Evolutionary conservation across 2,888 invertebrate species (phyloP).

Genomic region (Scrobipalpa costella): DNA sequence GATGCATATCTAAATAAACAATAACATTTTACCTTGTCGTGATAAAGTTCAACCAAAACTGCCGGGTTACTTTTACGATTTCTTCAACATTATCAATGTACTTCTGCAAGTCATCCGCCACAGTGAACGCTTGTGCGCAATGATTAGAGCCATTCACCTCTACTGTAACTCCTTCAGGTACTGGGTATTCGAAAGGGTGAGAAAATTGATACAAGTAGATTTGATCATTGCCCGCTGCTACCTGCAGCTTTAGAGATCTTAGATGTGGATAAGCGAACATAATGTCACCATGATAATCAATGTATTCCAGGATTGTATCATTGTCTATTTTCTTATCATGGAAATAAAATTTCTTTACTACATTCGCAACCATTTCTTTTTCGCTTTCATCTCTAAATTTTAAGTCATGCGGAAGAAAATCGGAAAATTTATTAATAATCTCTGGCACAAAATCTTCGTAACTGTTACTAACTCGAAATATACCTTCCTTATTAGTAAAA

Average conservation of each 20-base stretch:
- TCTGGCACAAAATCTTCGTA: constrained; percentile 22
- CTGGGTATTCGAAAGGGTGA: constrained; percentile 30
- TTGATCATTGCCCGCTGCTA: constrained; percentile 38
- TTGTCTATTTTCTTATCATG: constrained; percentile 42
- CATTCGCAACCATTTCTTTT: constrained; percentile 43
- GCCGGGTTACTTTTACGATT: background rate
- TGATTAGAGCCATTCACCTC: constrained; percentile 28
- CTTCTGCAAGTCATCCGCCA: background rate
- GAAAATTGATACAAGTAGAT: constrained; percentile 40
- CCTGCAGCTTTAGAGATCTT: constrained; percentile 35
- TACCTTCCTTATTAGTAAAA: constrained; percentile 55
- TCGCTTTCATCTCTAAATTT: constrained; percentile 46
- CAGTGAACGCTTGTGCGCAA: constrained; percentile 23
- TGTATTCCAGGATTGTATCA: constrained; percentile 42
- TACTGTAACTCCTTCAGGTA: constrained; percentile 34
- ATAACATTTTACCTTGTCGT: constrained; percentile 12
- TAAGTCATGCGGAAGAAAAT: constrained; percentile 54
- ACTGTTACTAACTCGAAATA: constrained; percentile 31
- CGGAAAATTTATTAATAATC: constrained; percentile 56
- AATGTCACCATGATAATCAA: constrained; percentile 61
- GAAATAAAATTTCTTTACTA: constrained; percentile 52
- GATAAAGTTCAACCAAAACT: constrained; percentile 3
- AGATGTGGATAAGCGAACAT: constrained; percentile 37
- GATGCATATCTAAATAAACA: background rate
- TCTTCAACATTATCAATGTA: too few relatives aligned